These are phyloP conservation scores for Eidolon dupreanum DNA, from an alignment of 2,797 vertebrate genomes.

Conservation along the genomic window DNA sequence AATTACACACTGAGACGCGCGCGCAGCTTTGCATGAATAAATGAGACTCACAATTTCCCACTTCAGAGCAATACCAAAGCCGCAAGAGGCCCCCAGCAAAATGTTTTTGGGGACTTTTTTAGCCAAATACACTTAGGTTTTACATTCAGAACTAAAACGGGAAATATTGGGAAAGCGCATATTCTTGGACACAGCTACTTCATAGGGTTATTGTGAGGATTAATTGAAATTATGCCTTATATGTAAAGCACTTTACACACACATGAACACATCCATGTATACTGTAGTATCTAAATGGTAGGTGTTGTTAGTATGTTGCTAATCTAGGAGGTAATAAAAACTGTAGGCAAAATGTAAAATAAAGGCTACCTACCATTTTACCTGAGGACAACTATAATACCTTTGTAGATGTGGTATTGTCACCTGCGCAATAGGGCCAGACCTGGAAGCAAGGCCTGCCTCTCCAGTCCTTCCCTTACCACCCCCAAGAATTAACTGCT, in stretches of 20 bases:
- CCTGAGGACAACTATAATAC: neutral
- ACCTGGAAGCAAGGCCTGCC: neutral
- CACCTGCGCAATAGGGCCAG: neutral
- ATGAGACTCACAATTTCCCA: neutral
- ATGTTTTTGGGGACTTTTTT: neutral
- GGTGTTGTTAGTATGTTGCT: neutral
- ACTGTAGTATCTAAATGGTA: neutral
- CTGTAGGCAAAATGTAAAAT: neutral
- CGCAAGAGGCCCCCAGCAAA: neutral
- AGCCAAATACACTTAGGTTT: neutral
- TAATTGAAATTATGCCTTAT: neutral
- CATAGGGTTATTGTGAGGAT: neutral
- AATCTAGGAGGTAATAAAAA: neutral
- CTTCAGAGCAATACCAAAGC: neutral
- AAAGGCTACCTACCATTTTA: neutral
- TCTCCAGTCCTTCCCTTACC: neutral
- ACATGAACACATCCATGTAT: neutral
- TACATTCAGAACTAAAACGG: constrained; percentile 16
- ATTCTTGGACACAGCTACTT: constrained; percentile 9
- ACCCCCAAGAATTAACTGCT: neutral
- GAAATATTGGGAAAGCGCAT: neutral
- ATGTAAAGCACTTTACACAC: neutral
- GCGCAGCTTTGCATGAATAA: neutral
- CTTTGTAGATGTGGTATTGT: neutral
- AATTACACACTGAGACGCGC: neutral